phyloP scores from a whole-genome alignment of 1,140 invertebrate species.

The Gryon sp. region DNA sequence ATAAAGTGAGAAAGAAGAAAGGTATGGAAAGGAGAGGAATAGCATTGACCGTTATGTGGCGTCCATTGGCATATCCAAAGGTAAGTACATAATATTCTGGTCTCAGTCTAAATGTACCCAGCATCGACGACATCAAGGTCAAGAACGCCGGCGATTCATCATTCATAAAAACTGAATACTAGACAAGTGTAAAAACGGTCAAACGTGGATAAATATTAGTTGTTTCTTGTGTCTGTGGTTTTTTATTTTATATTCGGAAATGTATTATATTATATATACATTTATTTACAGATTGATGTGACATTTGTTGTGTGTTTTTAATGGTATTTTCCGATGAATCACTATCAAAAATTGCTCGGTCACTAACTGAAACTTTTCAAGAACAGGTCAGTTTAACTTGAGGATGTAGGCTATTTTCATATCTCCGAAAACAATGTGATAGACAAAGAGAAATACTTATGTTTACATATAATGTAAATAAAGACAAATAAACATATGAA shows the following conservation, averaged over 20 bases:
- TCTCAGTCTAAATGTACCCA: slow-evolving; percentile 67
- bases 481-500: too few species aligned
- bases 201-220: slow-evolving; percentile 8
- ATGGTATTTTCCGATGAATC: slow-evolving; percentile 24
- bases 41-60: slow-evolving; percentile 71
- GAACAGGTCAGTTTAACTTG: slow-evolving; percentile 5
- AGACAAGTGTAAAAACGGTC: slow-evolving; percentile 8
- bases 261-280: too few species aligned
- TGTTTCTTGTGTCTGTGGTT: slow-evolving; percentile 7
- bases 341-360: slow-evolving; percentile 10
- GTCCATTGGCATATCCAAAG: slow-evolving; percentile 65
- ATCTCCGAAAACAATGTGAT: too few species aligned
- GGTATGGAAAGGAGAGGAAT: slow-evolving; percentile 60
- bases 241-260: slow-evolving; percentile 2
- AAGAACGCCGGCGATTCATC: slow-evolving; percentile 60
- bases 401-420: too few species aligned
- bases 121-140: slow-evolving; percentile 67
- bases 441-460: too few species aligned
- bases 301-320: slow-evolving; percentile 20
- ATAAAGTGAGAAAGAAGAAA: slow-evolving; percentile 50
- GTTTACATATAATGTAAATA: too few species aligned
- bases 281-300: too few species aligned
- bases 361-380: slow-evolving; percentile 31
- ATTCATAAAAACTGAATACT: slow-evolving; percentile 39
- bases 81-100: slow-evolving; percentile 61